Evolutionary conservation across 2,888 invertebrate genomes (phyloP), one percentile per base, ranked within the genome.

Genomic region (Baronia brevicornis): DNA sequence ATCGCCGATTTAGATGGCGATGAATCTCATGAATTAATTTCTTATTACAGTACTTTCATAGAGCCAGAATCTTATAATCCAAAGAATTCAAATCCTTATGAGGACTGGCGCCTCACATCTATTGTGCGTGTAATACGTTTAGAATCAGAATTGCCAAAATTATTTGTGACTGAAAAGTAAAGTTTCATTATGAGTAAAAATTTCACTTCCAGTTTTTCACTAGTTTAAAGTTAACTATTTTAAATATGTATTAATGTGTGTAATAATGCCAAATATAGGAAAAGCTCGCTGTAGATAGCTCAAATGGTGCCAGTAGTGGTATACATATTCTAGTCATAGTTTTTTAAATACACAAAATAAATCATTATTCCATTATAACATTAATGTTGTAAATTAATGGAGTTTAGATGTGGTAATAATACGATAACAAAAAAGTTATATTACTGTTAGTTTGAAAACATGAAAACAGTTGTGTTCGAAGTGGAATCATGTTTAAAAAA

Each of bases 1-100:
- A 90, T 94, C 28, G 88, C 89, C 1, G 93, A 94, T 63, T 70
- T 94, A 18, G 92, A 93, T 60, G 87, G 88, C 39, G 93, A 94
- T 63, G 88, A 89, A 11, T 89, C 90, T 0, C 90, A 90, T 59
- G 93, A 94, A 64, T 65, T 94, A 28, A 90, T 94, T 28, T 92
- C 91, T 22, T 94, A 92, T 58, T 88, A 88, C 46, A 90, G 90
- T 41, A 90, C 89, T 4, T 91, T 89, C 64, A 67, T 80, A 2
- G 66, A 75, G 6, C 78, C 84, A 1, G 79, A 79, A 30, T 47
- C 61, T 4, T 69, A 69, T 40, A 51, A 57, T 30, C 61, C 70
- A 28, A 78, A 80, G 51, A 72, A 62, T 43, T 44, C 63, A 2
- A 71, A 70, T 48, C 60, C 67, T 0, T 70, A 73, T 46, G 74